phyloP scores from a whole-genome alignment of 2,888 invertebrate genomes.

The Gari tellinella region DNA sequence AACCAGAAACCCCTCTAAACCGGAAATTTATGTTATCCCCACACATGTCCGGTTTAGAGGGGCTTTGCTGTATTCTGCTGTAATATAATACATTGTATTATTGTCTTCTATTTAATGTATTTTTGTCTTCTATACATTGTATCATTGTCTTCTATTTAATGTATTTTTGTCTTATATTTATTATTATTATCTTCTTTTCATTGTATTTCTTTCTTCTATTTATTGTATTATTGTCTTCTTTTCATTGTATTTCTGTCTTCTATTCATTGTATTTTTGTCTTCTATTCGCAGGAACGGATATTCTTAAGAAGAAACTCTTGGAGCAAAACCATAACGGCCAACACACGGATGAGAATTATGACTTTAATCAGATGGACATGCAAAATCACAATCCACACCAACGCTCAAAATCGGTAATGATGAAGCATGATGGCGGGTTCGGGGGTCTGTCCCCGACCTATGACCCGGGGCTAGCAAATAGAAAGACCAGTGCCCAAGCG shows the following conservation, averaged over 20 bases:
- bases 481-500: conserved; percentile 59
- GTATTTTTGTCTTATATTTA: neutral
- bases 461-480: conserved; percentile 40
- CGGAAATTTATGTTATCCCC: too few species aligned
- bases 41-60: too few species aligned
- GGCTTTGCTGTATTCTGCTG: too few species aligned
- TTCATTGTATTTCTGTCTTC: too few species aligned
- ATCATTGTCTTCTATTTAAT: too few species aligned
- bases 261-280: conserved; percentile 7
- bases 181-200: neutral
- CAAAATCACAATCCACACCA: conserved; percentile 78
- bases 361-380: conserved; percentile 70
- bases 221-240: too few species aligned
- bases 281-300: conserved; percentile 76
- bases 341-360: conserved; percentile 70
- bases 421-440: conserved; percentile 51
- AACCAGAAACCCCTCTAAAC: too few species aligned
- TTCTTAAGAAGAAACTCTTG: conserved; percentile 79
- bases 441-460: conserved; percentile 51
- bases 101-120: too few species aligned
- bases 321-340: conserved; percentile 67
- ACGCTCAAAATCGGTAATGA: conserved; percentile 75
- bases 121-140: too few species aligned
- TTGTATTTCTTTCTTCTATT: too few species aligned
- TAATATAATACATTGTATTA: too few species aligned